A percentile compares a stretch with the other conserved stretches of the same genome.
These are phyloP conservation scores for Hafferia zeledoni DNA, from an alignment of 2,797 vertebrate species.

Conservation along the genomic window DNA sequence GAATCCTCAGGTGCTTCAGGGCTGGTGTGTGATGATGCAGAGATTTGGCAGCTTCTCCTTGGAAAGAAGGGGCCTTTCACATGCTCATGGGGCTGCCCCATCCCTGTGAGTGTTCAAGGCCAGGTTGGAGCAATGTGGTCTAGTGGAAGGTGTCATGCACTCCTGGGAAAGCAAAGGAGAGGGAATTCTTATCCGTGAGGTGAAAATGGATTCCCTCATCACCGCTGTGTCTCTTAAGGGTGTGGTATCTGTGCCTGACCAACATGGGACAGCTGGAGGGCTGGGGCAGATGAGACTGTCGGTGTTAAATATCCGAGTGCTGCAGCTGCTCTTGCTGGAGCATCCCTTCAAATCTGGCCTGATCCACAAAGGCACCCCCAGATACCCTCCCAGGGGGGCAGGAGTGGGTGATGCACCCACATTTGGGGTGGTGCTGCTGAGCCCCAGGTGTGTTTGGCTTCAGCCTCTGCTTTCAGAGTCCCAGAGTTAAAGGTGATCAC, in stretches of 20 bases:
- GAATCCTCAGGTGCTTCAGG: rapidly evolving
- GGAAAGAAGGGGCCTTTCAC: not conserved
- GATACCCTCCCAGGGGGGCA: not conserved
- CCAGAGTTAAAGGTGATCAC: not conserved
- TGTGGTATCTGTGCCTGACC: rapidly evolving
- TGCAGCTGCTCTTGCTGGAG: not conserved
- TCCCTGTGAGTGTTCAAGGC: too few species aligned
- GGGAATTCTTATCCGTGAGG: not conserved
- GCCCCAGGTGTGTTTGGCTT: not conserved
- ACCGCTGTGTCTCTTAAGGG: not conserved
- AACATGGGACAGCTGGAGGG: rapidly evolving
- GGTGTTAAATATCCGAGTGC: not conserved
- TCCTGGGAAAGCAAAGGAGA: not conserved
- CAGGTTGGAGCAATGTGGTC: too few species aligned
- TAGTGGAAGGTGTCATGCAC: too few species aligned
- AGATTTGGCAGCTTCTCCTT: not conserved
- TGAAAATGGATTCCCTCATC: not conserved
- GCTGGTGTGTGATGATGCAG: not conserved
- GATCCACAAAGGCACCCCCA: not conserved
- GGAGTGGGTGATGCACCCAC: not conserved
- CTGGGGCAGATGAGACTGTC: rapidly evolving
- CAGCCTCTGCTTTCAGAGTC: not conserved
- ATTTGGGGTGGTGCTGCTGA: rapidly evolving
- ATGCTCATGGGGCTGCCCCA: rapidly evolving
- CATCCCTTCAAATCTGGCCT: not conserved